A percentile compares a stretch with the other conserved stretches of the same genome.
These are phyloP conservation scores for Acanthopleura granulata DNA, from an alignment of 2,888 invertebrate genomes.

Conservation along the genomic window DNA sequence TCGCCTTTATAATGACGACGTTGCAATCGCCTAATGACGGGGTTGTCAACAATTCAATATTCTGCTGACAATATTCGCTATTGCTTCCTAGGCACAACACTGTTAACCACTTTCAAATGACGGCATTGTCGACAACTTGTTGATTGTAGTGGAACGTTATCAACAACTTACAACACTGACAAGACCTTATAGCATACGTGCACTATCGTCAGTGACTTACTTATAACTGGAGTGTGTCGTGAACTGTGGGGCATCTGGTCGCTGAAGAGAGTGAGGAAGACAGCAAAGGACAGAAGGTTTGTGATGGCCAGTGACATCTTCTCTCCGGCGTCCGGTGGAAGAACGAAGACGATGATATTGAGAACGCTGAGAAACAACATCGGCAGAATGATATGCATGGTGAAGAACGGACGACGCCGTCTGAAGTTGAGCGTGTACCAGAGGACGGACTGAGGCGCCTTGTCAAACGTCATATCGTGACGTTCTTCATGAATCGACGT, in stretches of 20 bases:
- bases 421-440: not conserved
- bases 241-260: conserved; percentile 17
- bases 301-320: conserved; percentile 15
- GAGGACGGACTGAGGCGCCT: not conserved
- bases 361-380: conserved; percentile 17
- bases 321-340: conserved; percentile 18
- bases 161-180: too few species aligned
- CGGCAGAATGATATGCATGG: conserved; percentile 6
- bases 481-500: not conserved
- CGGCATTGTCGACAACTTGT: too few species aligned
- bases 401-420: conserved; percentile 18
- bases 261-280: conserved; percentile 13
- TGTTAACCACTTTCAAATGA: too few species aligned
- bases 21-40: too few species aligned
- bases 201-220: not conserved
- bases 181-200: too few species aligned
- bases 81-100: too few species aligned
- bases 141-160: too few species aligned
- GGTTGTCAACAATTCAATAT: too few species aligned
- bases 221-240: not conserved
- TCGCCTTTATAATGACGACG: too few species aligned
- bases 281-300: conserved; percentile 9
- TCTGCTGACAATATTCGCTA: too few species aligned
- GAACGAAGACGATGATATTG: conserved; percentile 18
- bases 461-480: conserved; percentile 8